Conservation (phyloP, 2,113 vertebrate species). For the Chaetura pelagica region DNA sequence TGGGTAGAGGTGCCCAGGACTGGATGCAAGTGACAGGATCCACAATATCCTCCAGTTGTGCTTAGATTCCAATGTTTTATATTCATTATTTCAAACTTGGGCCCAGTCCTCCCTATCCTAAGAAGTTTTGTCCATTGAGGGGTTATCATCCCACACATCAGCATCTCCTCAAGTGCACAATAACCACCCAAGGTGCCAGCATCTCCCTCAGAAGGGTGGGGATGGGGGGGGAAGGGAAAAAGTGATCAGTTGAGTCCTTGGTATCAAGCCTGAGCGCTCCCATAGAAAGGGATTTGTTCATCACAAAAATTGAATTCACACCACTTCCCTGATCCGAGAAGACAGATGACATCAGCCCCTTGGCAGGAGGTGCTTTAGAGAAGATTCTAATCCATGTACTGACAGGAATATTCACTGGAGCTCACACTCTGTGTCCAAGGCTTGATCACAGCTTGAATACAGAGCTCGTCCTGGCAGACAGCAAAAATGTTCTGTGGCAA, state of each 20-base stretch:
- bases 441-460: slow-evolving; percentile 7
- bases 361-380: slow-evolving; percentile 54
- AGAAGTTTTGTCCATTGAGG: not conserved
- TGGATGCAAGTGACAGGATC: accelerated
- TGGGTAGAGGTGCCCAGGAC: accelerated
- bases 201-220: slow-evolving; percentile 22
- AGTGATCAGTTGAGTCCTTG: slow-evolving; percentile 1
- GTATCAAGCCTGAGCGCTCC: not conserved
- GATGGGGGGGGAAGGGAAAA: not conserved
- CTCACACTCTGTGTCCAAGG: slow-evolving; percentile 41
- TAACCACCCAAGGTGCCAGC: not conserved
- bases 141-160: not conserved
- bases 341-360: slow-evolving; percentile 31
- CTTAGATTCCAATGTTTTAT: not conserved
- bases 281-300: slow-evolving; percentile 38
- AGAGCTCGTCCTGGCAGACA: slow-evolving; percentile 48
- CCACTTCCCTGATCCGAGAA: not conserved
- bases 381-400: slow-evolving; percentile 54
- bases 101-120: not conserved
- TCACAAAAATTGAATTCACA: slow-evolving; percentile 34
- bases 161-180: not conserved
- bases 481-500: slow-evolving; percentile 56
- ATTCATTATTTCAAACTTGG: not conserved
- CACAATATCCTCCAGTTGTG: not conserved
- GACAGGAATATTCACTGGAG: slow-evolving; percentile 65